Evolutionary conservation across 37 sponge, comb jelly and placozoan species (phyloP).

Genomic region (Oscarella lobularis): DNA sequence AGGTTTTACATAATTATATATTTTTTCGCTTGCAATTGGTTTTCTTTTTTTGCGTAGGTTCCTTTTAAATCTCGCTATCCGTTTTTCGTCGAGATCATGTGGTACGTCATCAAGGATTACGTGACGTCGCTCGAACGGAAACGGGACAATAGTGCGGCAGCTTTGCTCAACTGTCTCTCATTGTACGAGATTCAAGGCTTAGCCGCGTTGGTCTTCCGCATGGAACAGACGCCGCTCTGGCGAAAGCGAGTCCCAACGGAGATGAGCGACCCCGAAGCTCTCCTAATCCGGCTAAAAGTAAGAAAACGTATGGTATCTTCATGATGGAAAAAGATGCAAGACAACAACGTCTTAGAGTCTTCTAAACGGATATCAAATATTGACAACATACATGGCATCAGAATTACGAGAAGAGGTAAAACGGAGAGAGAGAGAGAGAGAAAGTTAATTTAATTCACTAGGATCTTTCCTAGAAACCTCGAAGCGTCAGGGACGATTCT

Average conservation of each 20-base stretch:
- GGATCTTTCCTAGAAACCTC: too few relatives aligned
- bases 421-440: too few relatives aligned
- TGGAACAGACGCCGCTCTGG: not conserved
- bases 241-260: not conserved
- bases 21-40: not conserved
- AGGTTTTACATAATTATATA: conserved; percentile 15
- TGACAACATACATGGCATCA: too few relatives aligned
- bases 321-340: too few relatives aligned
- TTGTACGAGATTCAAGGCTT: not conserved
- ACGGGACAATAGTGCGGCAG: conserved; percentile 2
- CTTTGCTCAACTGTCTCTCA: not conserved
- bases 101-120: conserved; percentile 27
- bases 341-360: too few relatives aligned
- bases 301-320: too few relatives aligned
- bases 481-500: too few relatives aligned
- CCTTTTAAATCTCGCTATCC: conserved; percentile 50
- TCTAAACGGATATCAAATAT: too few relatives aligned
- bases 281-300: not conserved
- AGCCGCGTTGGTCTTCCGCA: not conserved
- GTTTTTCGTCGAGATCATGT: conserved; percentile 42
- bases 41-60: conserved; percentile 14
- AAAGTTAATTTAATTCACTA: too few relatives aligned
- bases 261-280: not conserved
- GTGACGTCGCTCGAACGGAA: not conserved
- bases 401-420: too few relatives aligned